A percentile compares a stretch with the other conserved stretches of the same genome.
Conservation (phyloP, 2,113 vertebrate genomes). For the Stegostoma tigrinum region DNA sequence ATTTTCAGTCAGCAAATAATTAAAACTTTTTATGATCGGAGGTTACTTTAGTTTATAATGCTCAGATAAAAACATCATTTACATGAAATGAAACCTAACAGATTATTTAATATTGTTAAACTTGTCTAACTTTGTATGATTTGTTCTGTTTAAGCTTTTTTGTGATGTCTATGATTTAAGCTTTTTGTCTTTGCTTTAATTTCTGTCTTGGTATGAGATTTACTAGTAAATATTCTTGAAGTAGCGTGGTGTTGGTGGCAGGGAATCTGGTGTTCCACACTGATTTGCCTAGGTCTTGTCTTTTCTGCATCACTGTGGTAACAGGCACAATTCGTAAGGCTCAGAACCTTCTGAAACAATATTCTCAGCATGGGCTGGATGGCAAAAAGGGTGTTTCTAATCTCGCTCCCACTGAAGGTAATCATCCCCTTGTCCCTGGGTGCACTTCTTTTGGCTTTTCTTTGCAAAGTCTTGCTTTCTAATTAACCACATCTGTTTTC, state of each 20-base stretch:
- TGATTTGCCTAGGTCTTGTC: conserved; percentile 75
- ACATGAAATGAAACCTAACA: background rate
- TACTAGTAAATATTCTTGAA: conserved; percentile 39
- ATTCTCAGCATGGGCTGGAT: conserved; percentile 99
- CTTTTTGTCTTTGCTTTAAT: conserved; percentile 44
- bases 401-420: conserved; percentile 99
- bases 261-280: conserved; percentile 64
- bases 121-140: conserved; percentile 13
- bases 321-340: conserved; percentile 99
- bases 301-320: conserved; percentile 59
- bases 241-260: conserved; percentile 55
- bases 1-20: background rate
- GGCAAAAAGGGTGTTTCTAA: conserved; percentile 99
- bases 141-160: conserved; percentile 46
- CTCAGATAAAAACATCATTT: background rate
- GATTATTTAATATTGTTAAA: background rate
- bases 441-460: background rate
- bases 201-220: conserved; percentile 43
- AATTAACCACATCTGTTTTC: background rate
- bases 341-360: conserved; percentile 99
- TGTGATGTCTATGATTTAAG: conserved; percentile 46
- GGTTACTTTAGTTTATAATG: background rate
- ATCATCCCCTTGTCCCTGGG: conserved; percentile 48
- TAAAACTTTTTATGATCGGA: background rate
- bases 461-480: conserved; percentile 8